Percentiles rank a stretch among this genome's conserved stretches.
Evolutionary conservation across 2,113 vertebrate species (phyloP).

Genomic region (Sprattus sprattus): DNA sequence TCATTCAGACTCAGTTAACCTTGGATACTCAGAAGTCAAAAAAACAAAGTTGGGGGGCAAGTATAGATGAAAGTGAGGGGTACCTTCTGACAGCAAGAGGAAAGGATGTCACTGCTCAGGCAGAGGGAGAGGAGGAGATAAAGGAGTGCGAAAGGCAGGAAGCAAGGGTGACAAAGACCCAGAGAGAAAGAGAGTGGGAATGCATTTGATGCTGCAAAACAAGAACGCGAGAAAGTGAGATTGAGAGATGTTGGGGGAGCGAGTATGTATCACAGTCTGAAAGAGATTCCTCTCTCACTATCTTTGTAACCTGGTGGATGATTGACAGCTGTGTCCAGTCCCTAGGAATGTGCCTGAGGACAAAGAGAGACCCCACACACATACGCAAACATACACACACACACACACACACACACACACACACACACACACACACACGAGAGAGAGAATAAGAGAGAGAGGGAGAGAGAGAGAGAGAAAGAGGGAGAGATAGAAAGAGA

Average conservation of each 20-base stretch:
- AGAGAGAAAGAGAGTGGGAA: neutral
- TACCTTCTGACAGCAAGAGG: neutral
- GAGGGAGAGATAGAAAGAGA: no score
- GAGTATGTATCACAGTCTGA: neutral
- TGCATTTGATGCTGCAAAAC: neutral
- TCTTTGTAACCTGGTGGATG: slow-evolving; percentile 17
- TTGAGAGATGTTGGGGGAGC: neutral
- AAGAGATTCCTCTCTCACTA: slow-evolving; percentile 26
- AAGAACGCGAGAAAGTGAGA: neutral
- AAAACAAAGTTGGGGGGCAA: neutral
- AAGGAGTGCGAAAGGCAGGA: neutral
- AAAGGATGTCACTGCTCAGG: neutral
- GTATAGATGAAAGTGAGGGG: neutral
- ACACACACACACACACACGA: neutral
- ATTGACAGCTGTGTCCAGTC: slow-evolving; percentile 31
- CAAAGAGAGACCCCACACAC: neutral
- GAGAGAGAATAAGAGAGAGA: no score
- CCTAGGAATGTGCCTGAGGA: slow-evolving; percentile 25
- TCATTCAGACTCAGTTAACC: neutral
- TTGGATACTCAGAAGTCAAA: neutral
- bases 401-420: slow-evolving; percentile 1
- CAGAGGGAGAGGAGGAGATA: neutral
- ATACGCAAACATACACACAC: neutral
- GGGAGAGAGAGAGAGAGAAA: no score
- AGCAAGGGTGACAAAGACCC: neutral